Conservation (phyloP, 2,113 vertebrate species). For the Pangasianodon gigas region DNA sequence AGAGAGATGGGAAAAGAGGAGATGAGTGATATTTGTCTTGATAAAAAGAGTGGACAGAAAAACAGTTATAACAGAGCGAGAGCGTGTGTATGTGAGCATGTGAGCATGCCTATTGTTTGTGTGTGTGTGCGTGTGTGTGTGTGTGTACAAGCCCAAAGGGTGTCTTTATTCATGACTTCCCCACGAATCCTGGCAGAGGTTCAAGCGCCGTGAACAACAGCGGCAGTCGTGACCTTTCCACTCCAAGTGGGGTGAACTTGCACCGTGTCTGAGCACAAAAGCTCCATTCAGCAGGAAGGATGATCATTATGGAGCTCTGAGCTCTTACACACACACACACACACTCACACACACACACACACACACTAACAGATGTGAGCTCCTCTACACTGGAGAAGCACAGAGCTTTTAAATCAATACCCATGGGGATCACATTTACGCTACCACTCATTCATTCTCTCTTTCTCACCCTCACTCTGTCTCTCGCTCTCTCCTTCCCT, state of each 20-base stretch:
- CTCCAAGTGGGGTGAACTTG: conserved; percentile 47
- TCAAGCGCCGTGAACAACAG: conserved; percentile 52
- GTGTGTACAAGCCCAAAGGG: conserved; percentile 12
- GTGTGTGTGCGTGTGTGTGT: background rate
- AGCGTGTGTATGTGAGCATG: background rate
- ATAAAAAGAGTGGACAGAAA: background rate
- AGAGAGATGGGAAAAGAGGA: background rate
- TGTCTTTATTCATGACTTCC: conserved; percentile 54
- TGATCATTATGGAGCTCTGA: conserved; percentile 9
- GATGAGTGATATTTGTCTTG: background rate
- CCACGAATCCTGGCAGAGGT: conserved; percentile 50
- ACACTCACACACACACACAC: conserved; percentile 38
- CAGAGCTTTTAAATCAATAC: conserved; percentile 49
- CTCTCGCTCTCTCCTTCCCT: conserved; percentile 4
- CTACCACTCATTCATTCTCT: conserved; percentile 29
- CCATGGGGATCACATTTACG: conserved; percentile 44
- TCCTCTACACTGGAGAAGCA: conserved; percentile 40
- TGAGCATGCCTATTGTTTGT: background rate
- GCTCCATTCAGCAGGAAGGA: conserved; percentile 48
- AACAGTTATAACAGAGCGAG: background rate
- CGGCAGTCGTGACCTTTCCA: conserved; percentile 52
- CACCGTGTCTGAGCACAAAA: conserved; percentile 44
- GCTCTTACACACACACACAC: conserved; percentile 26
- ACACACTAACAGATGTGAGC: conserved; percentile 50
- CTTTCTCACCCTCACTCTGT: conserved; percentile 2